Base-by-base conservation (phyloP, 2,797 vertebrate species). In the Rhadinocentrus ornatus region DNA sequence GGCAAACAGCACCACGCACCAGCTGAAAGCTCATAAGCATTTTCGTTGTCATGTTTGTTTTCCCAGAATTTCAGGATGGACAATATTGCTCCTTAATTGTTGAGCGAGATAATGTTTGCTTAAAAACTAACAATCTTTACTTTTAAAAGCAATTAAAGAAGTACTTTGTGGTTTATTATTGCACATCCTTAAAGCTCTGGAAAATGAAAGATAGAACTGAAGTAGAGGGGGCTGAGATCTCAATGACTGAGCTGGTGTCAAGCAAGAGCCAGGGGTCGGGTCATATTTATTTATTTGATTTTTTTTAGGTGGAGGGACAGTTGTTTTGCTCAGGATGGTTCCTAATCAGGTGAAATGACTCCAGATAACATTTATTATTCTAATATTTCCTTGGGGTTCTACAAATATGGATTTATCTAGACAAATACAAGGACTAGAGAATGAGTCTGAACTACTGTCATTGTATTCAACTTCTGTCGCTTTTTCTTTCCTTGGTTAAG, bases 21-120 rank as follows among this genome's bases (percentile, higher is more conserved):
- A 44, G 32, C 66, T 68, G 26, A 48, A 41, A 15, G 31, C 46
- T 69, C 50, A 35, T 62, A 78, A 59, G 53, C 32, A 52, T 55
- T 35, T 67, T 61, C 60, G 26, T 11, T 5, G 55, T 44, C 15
- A 0, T 48, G 62, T 76, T 81, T 82, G 54, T 72, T 75, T 57
- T 64, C 32, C 50, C 67, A 60, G 22, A 24, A 32, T 39, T 53
- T 46, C 6, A 22, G 12, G 48, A 69, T 32, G 57, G 18, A 73
- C 32, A 66, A 22, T 41, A 72, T 72, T 26, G 35, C 29, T 54
- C 72, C 81, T 69, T 61, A 64, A 71, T 65, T 73, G 71, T 56
- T 50, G 26, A 66, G 34, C 76, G 18, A 62, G 31, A 77, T 41
- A 58, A 71, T 27, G 26, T 59, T 32, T 46, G 48, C 2, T 37